Conservation (phyloP, 2,113 vertebrate species). For the Pelusios castaneus region DNA sequence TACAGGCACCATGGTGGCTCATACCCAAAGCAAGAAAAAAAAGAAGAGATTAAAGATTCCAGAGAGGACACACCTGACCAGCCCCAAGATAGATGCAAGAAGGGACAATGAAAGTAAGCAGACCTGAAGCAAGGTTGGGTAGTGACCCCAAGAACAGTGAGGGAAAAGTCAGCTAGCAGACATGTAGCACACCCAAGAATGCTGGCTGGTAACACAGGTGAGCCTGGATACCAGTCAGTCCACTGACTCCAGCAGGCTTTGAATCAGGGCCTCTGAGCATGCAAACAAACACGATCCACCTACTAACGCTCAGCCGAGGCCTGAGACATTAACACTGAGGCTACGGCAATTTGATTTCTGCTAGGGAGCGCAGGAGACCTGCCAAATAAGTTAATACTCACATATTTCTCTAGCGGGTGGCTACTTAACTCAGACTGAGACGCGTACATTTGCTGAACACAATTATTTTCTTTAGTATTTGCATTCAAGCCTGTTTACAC, state of each 20-base stretch:
- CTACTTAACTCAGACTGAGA: slow-evolving; percentile 46
- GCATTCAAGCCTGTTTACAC: slow-evolving; percentile 30
- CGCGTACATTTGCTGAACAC: slow-evolving; percentile 55
- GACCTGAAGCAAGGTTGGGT: background rate
- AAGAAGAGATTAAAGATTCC: too few species aligned
- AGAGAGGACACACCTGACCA: too few species aligned
- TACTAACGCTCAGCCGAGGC: background rate
- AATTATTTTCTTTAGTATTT: slow-evolving; percentile 66
- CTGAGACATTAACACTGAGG: background rate
- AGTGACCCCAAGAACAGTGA: background rate
- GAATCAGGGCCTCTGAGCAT: background rate
- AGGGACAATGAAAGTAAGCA: background rate
- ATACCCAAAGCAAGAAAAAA: too few species aligned
- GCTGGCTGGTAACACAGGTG: background rate
- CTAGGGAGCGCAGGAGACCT: background rate
- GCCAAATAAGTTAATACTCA: background rate
- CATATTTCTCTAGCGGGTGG: background rate
- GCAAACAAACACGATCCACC: background rate
- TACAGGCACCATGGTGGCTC: too few species aligned
- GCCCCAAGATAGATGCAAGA: too few species aligned
- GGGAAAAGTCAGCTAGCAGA: background rate
- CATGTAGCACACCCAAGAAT: background rate
- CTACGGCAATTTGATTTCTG: background rate
- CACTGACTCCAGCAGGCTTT: background rate
- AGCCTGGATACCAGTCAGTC: background rate